A percentile compares a stretch with the other conserved stretches of the same genome.
phyloP scores from a whole-genome alignment of 2,113 vertebrate species.

The Argyrosomus japonicus region DNA sequence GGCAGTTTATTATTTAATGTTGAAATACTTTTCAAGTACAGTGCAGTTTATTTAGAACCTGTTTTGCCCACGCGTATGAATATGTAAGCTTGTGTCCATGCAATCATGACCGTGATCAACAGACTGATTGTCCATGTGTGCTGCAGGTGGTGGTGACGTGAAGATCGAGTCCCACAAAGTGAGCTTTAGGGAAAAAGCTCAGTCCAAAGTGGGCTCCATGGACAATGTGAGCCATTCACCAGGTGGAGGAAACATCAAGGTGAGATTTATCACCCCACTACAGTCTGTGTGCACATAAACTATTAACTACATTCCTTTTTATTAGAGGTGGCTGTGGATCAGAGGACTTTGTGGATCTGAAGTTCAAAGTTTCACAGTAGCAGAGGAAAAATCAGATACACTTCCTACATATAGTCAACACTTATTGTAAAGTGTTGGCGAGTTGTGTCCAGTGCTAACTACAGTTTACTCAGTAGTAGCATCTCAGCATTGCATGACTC shows the following conservation, averaged over 20 bases:
- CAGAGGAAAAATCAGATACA: neutral
- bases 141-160: conserved; percentile 90
- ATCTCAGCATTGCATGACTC: neutral
- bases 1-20: neutral
- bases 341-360: neutral
- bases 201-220: conserved; percentile 91
- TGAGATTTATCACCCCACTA: conserved; percentile 66
- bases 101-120: neutral
- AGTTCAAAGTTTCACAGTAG: neutral
- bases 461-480: neutral
- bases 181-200: conserved; percentile 92
- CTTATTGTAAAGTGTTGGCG: neutral
- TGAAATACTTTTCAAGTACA: too few species aligned
- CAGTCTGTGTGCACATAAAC: neutral
- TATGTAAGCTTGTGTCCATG: neutral
- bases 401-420: neutral
- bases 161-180: conserved; percentile 94
- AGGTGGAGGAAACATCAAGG: conserved; percentile 87
- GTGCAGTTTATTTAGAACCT: neutral
- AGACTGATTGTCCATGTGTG: neutral
- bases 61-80: neutral
- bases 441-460: neutral
- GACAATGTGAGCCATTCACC: conserved; percentile 90
- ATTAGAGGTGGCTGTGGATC: neutral
- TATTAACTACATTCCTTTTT: neutral